Evolutionary conservation across 1,140 invertebrate species (phyloP), one percentile per base, ranked within the genome.

Genomic region (Drosophila lini): DNA sequence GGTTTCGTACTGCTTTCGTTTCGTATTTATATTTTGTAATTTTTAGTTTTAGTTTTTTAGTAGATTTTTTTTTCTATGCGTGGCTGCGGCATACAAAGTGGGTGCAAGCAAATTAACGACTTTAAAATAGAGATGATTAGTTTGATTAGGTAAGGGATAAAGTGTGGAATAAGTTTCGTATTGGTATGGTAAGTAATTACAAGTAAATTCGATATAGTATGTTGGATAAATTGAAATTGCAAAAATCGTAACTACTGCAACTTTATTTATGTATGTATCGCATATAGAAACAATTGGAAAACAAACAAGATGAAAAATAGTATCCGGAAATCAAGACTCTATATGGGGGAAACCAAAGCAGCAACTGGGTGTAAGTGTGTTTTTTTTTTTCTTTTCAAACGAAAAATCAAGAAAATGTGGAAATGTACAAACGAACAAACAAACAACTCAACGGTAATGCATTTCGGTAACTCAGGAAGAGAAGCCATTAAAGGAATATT

Each of bases 81-180:
- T 92, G 92, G 92, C 92, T 92, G 91, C 92, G 92, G 92, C 92
- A 92, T 92, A 91, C 91, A 91, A 91, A 86, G 77, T 76, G 79
- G 83, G 91, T 92, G 92, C 92, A 92, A 92, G 92, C 92, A 92
- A 92, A 91, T 84, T 63, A 84, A 88, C 80, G 69, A 80, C 64
- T 88, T 85, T 89, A 25, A 78, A 84, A 81, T 81, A 68, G 50
- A 75, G 64, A 85, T 84, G 65, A 73, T 76, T 80, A 84, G 59
- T 44, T 71, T 80, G 64, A 70, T 64, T 73, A 78, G 59, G 64
- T 73, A 81, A 38, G 52, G 52, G 67, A 63, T 80, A 73, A 59
- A 58, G 53, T 58, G 85, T 85, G 70, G 80, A 71, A 53, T 63
- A 60, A 76, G 77, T 80, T 60, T 62, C 25, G 56, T 62, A 74